Base-by-base conservation (phyloP, 1,140 invertebrate species). In the Penaeus indicus region DNA sequence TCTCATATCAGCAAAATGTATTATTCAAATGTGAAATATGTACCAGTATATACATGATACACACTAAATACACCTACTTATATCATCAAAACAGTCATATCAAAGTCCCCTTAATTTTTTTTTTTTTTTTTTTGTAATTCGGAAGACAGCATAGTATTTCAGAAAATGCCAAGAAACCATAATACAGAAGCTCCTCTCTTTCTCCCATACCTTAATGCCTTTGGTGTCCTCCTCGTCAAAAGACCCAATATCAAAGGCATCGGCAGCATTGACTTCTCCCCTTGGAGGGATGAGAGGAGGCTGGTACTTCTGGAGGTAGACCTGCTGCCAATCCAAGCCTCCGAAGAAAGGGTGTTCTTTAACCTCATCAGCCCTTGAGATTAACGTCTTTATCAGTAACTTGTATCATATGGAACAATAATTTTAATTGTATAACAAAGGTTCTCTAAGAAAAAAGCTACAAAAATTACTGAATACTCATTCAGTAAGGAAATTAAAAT, bases 221-320 rank as follows among this genome's bases (percentile, higher is more conserved):
- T 99, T 99, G 5, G 98, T 99, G 93, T 99, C 99, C 92, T 99
- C 99, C 92, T 99, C 99, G 93, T 99, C 99, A 94, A 99, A 99
- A 77, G 98, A 99, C 69, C 99, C 99, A 92, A 99, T 99, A 92
- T 99, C 99, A 93, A 99, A 99, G 32, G 99, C 99, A 94, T 99
- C 99, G 1, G 99, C 99, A 22, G 99, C 99, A 94, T 99, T 99
- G 1, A 99, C 99, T 94, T 99, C 99, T 1, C 99, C 99, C 86
- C 99, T 94, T 3, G 99, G 99, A 69, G 99, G 99, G 90, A 99
- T 98, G 85, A 99, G 94, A 16, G 99, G 99, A 38, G 99, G 99
- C 25, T 97, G 97, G 93, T 99, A 99, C 93, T 99, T 99, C 93
- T 99, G 98, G 85, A 98, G 95, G 92, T 99, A 99, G 69, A 99